Evolutionary conservation across 2,797 vertebrate species (phyloP).

Genomic region (Carcharodon carcharias): DNA sequence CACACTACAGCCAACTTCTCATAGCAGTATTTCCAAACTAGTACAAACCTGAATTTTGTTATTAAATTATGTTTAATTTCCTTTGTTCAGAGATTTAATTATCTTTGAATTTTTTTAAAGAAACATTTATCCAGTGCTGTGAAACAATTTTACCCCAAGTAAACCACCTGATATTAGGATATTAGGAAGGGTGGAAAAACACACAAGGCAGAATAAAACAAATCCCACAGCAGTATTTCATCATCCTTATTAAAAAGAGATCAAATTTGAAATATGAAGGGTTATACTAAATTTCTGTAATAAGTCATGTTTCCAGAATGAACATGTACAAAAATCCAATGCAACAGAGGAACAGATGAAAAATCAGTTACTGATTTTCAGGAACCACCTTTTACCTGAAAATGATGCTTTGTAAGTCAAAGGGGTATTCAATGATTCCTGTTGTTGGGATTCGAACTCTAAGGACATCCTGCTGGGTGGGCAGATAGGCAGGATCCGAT

Average conservation of each 20-base stretch:
- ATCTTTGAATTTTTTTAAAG: background rate
- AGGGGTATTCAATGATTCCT: conserved; percentile 93
- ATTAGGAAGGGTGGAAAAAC: background rate
- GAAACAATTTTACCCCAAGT: background rate
- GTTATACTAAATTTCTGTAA: background rate
- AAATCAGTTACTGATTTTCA: conserved; percentile 38
- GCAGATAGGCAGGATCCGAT: conserved; percentile 75
- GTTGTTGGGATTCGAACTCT: conserved; percentile 92
- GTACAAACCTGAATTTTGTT: background rate
- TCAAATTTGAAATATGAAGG: background rate
- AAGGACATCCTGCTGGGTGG: conserved; percentile 89
- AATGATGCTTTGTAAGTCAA: conserved; percentile 84
- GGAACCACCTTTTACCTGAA: conserved; percentile 72
- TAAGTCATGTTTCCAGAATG: background rate
- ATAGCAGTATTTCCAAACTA: background rate
- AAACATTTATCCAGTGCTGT: too few relatives aligned
- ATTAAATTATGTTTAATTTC: background rate
- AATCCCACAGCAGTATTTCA: background rate
- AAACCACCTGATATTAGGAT: background rate
- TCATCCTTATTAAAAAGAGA: background rate
- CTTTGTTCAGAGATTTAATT: background rate
- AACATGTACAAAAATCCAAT: background rate
- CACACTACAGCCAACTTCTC: background rate
- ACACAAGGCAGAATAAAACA: background rate
- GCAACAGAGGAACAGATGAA: conserved; percentile 45